Evolutionary conservation across 35 echinoderm and acorn worm species (phyloP).

Genomic region (Apostichopus japonicus): DNA sequence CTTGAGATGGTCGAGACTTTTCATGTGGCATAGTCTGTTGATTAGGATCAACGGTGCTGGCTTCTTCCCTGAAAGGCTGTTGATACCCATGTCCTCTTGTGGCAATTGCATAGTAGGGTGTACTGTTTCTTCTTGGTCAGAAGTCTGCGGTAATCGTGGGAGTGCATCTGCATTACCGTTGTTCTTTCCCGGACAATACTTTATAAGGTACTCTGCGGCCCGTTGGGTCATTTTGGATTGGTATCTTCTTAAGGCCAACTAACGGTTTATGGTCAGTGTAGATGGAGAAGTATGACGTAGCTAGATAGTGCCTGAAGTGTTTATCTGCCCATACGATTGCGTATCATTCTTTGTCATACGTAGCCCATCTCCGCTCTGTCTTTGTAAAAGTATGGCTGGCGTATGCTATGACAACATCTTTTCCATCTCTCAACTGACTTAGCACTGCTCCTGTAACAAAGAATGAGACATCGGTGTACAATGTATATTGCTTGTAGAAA

Average conservation of each 20-base stretch:
- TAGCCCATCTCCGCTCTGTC: background rate
- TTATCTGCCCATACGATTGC: constrained; percentile 12
- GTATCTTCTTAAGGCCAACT: background rate
- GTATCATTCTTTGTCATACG: constrained; percentile 23
- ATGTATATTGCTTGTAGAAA: background rate
- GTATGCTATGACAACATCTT: background rate
- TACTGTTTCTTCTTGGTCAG: background rate
- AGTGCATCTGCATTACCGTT: constrained; percentile 41
- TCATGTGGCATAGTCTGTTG: background rate
- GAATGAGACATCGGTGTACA: constrained; percentile 8
- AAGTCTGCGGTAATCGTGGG: constrained; percentile 2
- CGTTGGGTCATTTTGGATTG: background rate
- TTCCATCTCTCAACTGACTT: background rate
- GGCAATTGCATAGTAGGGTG: background rate
- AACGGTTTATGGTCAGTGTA: constrained; percentile 49
- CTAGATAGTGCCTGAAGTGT: constrained; percentile 29
- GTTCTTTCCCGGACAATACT: background rate
- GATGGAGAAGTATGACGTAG: background rate
- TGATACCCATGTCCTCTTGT: background rate
- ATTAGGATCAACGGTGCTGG: no score
- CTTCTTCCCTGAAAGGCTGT: background rate
- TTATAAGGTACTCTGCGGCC: background rate
- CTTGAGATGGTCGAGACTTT: background rate
- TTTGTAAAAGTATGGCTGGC: constrained; percentile 24
- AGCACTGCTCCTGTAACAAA: background rate